Percentiles rank a stretch among this genome's conserved stretches.
Conservation (phyloP, 1,140 invertebrate species). For the Gryllus bimaculatus region DNA sequence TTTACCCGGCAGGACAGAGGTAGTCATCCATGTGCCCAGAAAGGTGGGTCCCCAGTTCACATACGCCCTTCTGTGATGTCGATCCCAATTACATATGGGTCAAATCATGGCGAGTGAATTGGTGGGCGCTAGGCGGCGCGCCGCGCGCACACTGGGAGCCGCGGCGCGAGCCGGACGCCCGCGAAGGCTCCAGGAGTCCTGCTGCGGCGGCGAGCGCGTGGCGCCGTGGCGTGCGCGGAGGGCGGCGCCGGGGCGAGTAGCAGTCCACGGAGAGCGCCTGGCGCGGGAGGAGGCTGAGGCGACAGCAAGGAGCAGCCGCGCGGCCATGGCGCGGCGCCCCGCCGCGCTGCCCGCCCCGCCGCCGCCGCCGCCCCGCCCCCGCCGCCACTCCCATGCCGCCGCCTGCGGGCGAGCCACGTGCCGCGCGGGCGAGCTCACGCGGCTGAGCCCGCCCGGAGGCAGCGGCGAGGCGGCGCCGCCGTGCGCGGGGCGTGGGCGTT, state of each 20-base stretch:
- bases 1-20: too few species aligned
- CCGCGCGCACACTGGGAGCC: too few species aligned
- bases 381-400: not conserved
- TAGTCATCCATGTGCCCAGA: too few species aligned
- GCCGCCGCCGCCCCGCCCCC: slow-evolving; percentile 24
- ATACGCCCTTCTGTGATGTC: too few species aligned
- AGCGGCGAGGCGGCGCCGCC: too few species aligned
- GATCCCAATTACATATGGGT: too few species aligned
- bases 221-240: too few species aligned
- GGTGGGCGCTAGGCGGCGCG: too few species aligned
- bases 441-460: not conserved
- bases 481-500: not conserved
- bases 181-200: slow-evolving; percentile 19
- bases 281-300: slow-evolving; percentile 43
- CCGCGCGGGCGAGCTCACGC: not conserved
- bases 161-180: not conserved
- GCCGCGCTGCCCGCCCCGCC: slow-evolving; percentile 34
- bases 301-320: slow-evolving; percentile 44
- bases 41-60: too few species aligned
- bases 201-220: slow-evolving; percentile 26
- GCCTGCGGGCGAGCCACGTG: not conserved
- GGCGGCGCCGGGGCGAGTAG: slow-evolving; percentile 23
- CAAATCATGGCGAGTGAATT: too few species aligned
- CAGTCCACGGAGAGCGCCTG: slow-evolving; percentile 58
- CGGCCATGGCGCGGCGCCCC: slow-evolving; percentile 17